Conservation (phyloP, 2,888 invertebrate genomes). For the Opisthograptis luteolata region DNA sequence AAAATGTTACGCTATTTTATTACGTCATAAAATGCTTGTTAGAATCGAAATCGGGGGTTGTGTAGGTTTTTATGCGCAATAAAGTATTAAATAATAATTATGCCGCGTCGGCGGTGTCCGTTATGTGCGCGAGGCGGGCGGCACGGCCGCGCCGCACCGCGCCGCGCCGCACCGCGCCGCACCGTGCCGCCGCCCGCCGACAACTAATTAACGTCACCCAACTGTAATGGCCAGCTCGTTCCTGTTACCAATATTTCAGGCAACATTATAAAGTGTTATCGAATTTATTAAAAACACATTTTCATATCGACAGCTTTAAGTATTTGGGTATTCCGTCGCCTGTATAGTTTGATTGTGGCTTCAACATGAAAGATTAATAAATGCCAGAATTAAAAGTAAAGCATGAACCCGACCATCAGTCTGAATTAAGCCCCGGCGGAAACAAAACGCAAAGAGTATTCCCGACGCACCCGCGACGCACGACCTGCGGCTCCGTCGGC, state of each 20-base stretch:
- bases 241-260: conserved; percentile 6
- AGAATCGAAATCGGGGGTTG: conserved; percentile 40
- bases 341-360: too few relatives aligned
- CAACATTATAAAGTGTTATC: background rate
- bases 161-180: conserved; percentile 2
- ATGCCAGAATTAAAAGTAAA: too few relatives aligned
- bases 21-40: conserved; percentile 49
- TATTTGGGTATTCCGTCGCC: too few relatives aligned
- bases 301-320: too few relatives aligned
- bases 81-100: conserved; percentile 47
- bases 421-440: too few relatives aligned
- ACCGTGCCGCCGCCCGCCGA: background rate
- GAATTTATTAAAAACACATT: too few relatives aligned
- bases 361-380: too few relatives aligned
- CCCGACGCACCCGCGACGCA: background rate
- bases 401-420: too few relatives aligned
- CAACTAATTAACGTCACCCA: conserved; percentile 5
- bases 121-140: conserved; percentile 2
- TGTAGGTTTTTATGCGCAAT: conserved; percentile 41
- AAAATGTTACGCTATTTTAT: conserved; percentile 47
- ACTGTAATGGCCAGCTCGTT: conserved; percentile 8
- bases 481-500: background rate
- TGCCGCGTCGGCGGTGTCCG: conserved; percentile 22
- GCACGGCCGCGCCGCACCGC: background rate
- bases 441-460: conserved; percentile 1